phyloP scores from a whole-genome alignment of 2,888 invertebrate genomes.

The Drosophila greeni region DNA sequence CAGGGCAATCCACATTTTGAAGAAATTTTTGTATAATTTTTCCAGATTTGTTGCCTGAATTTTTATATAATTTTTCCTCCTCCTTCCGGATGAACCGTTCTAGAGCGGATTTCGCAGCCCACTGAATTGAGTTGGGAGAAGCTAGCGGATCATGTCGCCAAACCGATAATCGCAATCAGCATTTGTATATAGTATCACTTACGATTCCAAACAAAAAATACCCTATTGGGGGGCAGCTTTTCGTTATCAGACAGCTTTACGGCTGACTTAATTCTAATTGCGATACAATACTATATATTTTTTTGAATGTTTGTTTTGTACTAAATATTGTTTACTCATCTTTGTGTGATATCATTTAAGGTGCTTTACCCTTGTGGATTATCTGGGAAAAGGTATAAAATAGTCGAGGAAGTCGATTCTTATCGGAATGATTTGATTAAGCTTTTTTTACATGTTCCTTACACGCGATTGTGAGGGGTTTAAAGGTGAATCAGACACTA shows the following conservation, averaged over 20 bases:
- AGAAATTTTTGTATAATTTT: background rate
- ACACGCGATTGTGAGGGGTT: slow-evolving; percentile 2
- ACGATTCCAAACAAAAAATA: slow-evolving; percentile 20
- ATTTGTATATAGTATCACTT: slow-evolving; percentile 10
- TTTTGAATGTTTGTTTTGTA: background rate
- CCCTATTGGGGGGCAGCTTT: slow-evolving; percentile 14
- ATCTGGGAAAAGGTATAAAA: background rate
- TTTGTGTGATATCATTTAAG: background rate
- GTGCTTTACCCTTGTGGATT: background rate
- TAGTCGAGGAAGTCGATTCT: background rate
- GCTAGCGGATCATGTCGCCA: slow-evolving; percentile 6
- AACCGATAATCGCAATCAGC: slow-evolving; percentile 35
- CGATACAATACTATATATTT: background rate
- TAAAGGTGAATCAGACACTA: slow-evolving; percentile 9
- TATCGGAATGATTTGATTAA: background rate
- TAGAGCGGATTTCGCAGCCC: slow-evolving; percentile 11
- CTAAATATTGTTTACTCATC: background rate
- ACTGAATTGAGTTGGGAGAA: slow-evolving; percentile 10
- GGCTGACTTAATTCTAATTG: slow-evolving; percentile 5
- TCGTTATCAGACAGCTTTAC: slow-evolving; percentile 20
- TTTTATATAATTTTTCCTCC: background rate
- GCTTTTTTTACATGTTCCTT: background rate
- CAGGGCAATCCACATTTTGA: slow-evolving; percentile 30
- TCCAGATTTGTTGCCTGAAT: too few relatives aligned
- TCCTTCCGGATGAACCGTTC: background rate